Percentiles rank a stretch among this genome's conserved stretches.
Conservation (phyloP, 1,140 invertebrate genomes). For the Carposina sasakii region DNA sequence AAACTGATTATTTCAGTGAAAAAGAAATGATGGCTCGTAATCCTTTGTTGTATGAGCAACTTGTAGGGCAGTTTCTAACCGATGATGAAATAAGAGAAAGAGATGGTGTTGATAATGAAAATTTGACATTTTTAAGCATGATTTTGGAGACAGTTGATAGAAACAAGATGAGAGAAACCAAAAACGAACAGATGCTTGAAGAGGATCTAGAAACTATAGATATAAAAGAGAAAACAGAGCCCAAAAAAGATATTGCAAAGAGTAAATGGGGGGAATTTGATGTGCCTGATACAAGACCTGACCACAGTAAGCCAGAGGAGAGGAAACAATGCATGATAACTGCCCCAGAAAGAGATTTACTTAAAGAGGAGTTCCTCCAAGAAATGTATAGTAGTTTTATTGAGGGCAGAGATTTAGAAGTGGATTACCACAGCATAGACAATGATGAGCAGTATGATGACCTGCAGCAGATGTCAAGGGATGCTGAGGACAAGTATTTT, state of each 20-base stretch:
- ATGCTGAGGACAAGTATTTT: constrained; percentile 93
- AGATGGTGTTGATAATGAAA: constrained; percentile 74
- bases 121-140: constrained; percentile 78
- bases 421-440: constrained; percentile 87
- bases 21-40: constrained; percentile 94
- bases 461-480: constrained; percentile 75
- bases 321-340: constrained; percentile 58
- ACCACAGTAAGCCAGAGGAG: constrained; percentile 31
- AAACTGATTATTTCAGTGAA: constrained; percentile 91
- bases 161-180: constrained; percentile 76
- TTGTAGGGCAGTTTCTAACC: constrained; percentile 88
- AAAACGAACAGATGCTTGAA: constrained; percentile 76
- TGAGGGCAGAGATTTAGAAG: constrained; percentile 85
- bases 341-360: constrained; percentile 75
- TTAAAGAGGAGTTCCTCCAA: constrained; percentile 87
- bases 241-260: constrained; percentile 10
- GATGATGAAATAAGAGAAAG: constrained; percentile 80
- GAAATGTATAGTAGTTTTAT: constrained; percentile 93
- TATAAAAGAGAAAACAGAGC: constrained; percentile 26
- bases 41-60: constrained; percentile 90
- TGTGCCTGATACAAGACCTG: constrained; percentile 40
- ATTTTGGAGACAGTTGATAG: constrained; percentile 80
- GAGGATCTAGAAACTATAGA: constrained; percentile 42
- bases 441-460: constrained; percentile 87
- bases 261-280: constrained; percentile 72